Evolutionary conservation across 1,140 invertebrate genomes (phyloP).

Genomic region (Pseudomyrmex flavicornis): DNA sequence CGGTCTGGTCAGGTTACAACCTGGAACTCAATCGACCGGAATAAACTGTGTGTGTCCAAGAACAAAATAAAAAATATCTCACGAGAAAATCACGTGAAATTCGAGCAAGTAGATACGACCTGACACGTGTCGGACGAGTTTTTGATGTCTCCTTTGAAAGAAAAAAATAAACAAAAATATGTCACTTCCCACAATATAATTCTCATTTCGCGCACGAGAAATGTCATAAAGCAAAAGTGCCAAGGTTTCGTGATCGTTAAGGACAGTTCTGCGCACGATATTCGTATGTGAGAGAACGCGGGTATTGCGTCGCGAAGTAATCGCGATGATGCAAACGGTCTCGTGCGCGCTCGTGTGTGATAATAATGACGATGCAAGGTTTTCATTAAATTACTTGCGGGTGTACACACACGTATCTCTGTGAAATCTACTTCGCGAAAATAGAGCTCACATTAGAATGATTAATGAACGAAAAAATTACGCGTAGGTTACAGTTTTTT

Average conservation of each 20-base stretch:
- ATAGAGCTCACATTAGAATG: slow-evolving; percentile 16
- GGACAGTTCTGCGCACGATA: slow-evolving; percentile 8
- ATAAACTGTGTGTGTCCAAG: slow-evolving; percentile 61
- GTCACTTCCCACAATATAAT: neutral
- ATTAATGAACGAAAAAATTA: slow-evolving; percentile 22
- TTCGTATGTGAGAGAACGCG: slow-evolving; percentile 6
- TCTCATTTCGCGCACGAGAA: neutral
- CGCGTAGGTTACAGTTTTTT: neutral
- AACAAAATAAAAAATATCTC: slow-evolving; percentile 41
- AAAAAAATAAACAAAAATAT: neutral
- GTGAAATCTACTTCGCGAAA: slow-evolving; percentile 8
- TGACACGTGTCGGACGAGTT: neutral
- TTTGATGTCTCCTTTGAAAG: neutral
- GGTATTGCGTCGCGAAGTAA: slow-evolving; percentile 30
- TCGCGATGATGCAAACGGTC: slow-evolving; percentile 49
- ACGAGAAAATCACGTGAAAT: too few relatives aligned
- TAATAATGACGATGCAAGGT: slow-evolving; percentile 35
- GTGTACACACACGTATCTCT: neutral
- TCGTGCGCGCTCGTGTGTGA: slow-evolving; percentile 39
- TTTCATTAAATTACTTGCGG: slow-evolving; percentile 47
- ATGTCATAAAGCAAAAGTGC: slow-evolving; percentile 4
- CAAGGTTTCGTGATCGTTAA: neutral
- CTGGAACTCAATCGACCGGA: slow-evolving; percentile 68
- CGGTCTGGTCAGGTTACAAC: slow-evolving; percentile 45
- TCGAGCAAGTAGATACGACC: too few relatives aligned